Base-by-base conservation (phyloP, 2,797 vertebrate genomes). In the Varecia variegata region DNA sequence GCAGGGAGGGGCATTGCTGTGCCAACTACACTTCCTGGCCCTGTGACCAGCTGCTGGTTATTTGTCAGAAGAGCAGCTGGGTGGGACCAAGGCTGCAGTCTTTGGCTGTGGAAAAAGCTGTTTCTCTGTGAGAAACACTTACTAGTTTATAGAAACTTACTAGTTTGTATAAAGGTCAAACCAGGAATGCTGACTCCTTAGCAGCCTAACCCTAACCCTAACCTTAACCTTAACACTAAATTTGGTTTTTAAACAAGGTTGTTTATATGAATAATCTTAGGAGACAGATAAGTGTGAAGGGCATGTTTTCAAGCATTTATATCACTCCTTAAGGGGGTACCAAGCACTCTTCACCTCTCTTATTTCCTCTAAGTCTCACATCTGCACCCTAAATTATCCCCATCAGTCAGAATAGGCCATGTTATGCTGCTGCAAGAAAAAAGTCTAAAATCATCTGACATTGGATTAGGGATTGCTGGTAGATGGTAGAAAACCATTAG, bases 181-280 rank as follows among this genome's bases (percentile, higher is more conserved):
- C 4, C 15, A 88, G 77, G 50, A 90, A 65, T 79, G 40, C 52
- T 89, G 90, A 71, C 71, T 80, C 67, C 68, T 95, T 62, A 56
- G 79, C 32, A 90, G 50, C 5, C 30, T 32, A 40, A 86, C 32
- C 35, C 71, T 90, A 71, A 43, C 21, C 65, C n/a, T 68, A 35
- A 25, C 38, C 68, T 93, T 77, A 88, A 86, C 7, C 43, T 80
- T 11, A 65, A 40, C 4, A 7, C n/a, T 79, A 58, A 56, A 43
- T 38, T 93, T 92, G n/a, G 8, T 77, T 96, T 97, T 73, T 81
- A 83, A 89, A 73, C 73, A 92, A 47, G 10, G 21, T 38, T 54
- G 2, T 94, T 94, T 73, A 73, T 14, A 18, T 20, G n/a, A 82
- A 6, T 81, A 85, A 77, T 88, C 71, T n/a, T 32, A 92, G 40